These are phyloP conservation scores for Brachynemurus nebulosus DNA, from an alignment of 2,888 invertebrate species.

Conservation along the genomic window DNA sequence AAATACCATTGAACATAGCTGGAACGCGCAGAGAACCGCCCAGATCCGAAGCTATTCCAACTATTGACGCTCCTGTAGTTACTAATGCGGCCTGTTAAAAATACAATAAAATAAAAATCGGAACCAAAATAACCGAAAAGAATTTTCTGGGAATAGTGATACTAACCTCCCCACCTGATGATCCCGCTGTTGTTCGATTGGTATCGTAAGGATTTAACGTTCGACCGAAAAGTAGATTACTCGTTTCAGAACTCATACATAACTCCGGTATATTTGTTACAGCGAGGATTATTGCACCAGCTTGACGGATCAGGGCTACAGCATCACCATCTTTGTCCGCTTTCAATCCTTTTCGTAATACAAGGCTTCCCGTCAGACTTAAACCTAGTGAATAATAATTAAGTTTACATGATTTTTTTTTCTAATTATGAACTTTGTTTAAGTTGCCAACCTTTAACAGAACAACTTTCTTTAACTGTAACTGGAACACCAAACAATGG, in stretches of 20 bases:
- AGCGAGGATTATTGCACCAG: slow-evolving; percentile 46
- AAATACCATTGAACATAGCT: slow-evolving; percentile 81
- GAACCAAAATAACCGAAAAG: too few species aligned
- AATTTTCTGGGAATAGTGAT: not conserved
- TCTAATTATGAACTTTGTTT: not conserved
- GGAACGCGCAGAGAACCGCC: slow-evolving; percentile 83
- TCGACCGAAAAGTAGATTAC: slow-evolving; percentile 43
- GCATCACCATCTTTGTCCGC: slow-evolving; percentile 37
- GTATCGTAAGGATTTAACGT: slow-evolving; percentile 49
- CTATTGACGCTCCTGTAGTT: slow-evolving; percentile 62
- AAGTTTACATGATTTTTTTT: not conserved
- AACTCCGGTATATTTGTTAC: slow-evolving; percentile 51
- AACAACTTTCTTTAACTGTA: slow-evolving; percentile 69
- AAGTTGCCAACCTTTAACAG: slow-evolving; percentile 44
- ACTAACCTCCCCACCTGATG: slow-evolving; percentile 43
- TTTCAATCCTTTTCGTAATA: slow-evolving; percentile 24
- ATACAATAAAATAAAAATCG: not conserved
- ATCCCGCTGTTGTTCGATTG: slow-evolving; percentile 43
- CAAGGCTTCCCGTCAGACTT: slow-evolving; percentile 26
- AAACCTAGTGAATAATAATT: slow-evolving; percentile 23
- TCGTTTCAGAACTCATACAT: slow-evolving; percentile 43
- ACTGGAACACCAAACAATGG: slow-evolving; percentile 72
- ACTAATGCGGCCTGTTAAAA: slow-evolving; percentile 51
- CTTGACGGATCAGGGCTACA: slow-evolving; percentile 33
- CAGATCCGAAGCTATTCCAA: slow-evolving; percentile 79